Evolutionary conservation across 2,888 invertebrate species (phyloP), one percentile per base, ranked within the genome.

Genomic region (Cephonodes hylas): DNA sequence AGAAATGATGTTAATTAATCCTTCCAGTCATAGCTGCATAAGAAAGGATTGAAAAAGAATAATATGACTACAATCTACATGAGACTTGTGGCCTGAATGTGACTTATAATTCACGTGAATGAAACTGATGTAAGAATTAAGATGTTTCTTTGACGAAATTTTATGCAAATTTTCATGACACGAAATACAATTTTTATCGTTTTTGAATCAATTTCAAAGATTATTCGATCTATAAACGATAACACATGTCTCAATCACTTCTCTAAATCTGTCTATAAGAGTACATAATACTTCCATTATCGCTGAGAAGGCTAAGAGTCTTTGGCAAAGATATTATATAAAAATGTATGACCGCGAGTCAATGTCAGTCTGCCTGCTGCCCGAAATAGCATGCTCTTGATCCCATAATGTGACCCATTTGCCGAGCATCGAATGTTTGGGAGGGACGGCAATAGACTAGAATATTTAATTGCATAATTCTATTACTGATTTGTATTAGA

Each of bases 371-470:
- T 69, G 74, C 73, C 74, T 73, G 72, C 66, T 71, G 42, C 53
- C 73, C 66, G 62, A 79, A 85, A 85, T 84, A 84, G 84, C 80
- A 65, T 69, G 80, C 68, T 84, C 84, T 84, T 84, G 84, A 81
- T 79, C 79, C 68, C 74, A 75, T 74, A 80, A 75, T 75, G 72
- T 76, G 83, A 79, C 81, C 82, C 63, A 79, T 75, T 74, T 80
- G 70, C 64, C 60, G 60, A 48, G 61, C 58, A 64, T 61, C 59
- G 31, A 61, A 62, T 61, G 45, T n/a, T 13, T 13, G 31, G 27
- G 18, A 53, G 18, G 3, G 31, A 18, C 15, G 18, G 53, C 31
- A 10, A 31, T 31, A 25, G 48, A n/a, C 7, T 18, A n/a, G n/a
- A n/a, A n/a, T n/a, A n/a, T n/a, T n/a, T n/a, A n/a, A n/a, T n/a